Conservation (phyloP, 2,888 invertebrate species). For the Hirtodrosophila duncani region DNA sequence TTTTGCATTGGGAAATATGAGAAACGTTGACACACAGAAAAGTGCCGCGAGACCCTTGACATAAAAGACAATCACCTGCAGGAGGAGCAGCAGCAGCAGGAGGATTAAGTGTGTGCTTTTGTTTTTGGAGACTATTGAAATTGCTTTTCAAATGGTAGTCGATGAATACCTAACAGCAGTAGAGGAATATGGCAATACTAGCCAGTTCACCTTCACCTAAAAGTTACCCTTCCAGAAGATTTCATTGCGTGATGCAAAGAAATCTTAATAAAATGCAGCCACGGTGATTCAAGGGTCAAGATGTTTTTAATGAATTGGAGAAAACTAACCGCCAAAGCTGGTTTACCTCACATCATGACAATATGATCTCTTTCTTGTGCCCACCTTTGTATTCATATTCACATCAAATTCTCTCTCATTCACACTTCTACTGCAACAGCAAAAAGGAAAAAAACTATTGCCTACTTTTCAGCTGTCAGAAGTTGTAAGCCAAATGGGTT, state of each 20-base stretch:
- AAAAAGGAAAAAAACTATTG: slow-evolving; percentile 25
- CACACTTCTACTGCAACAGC: background rate
- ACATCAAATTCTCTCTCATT: background rate
- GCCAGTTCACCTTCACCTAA: too few relatives aligned
- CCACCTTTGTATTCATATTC: slow-evolving; percentile 20
- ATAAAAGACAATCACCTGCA: slow-evolving; percentile 34
- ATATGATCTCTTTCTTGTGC: background rate
- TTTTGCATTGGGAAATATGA: slow-evolving; percentile 41
- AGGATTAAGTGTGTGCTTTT: slow-evolving; percentile 45
- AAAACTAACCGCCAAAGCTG: too few relatives aligned
- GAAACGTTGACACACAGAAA: slow-evolving; percentile 34
- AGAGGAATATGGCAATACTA: too few relatives aligned
- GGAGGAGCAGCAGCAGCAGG: background rate
- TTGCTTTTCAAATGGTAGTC: slow-evolving; percentile 11
- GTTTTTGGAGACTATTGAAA: slow-evolving; percentile 60
- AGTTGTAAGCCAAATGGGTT: slow-evolving; percentile 11
- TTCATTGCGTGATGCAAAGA: too few relatives aligned
- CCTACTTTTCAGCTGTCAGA: slow-evolving; percentile 21
- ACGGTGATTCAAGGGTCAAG: too few relatives aligned
- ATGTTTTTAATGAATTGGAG: too few relatives aligned
- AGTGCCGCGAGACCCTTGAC: slow-evolving; percentile 18
- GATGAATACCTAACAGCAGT: too few relatives aligned
- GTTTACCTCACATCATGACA: too few relatives aligned
- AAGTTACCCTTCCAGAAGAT: too few relatives aligned
- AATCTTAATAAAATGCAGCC: too few relatives aligned